Conservation (phyloP, 2,797 vertebrate genomes). For the Chelidonichthys spinosus region DNA sequence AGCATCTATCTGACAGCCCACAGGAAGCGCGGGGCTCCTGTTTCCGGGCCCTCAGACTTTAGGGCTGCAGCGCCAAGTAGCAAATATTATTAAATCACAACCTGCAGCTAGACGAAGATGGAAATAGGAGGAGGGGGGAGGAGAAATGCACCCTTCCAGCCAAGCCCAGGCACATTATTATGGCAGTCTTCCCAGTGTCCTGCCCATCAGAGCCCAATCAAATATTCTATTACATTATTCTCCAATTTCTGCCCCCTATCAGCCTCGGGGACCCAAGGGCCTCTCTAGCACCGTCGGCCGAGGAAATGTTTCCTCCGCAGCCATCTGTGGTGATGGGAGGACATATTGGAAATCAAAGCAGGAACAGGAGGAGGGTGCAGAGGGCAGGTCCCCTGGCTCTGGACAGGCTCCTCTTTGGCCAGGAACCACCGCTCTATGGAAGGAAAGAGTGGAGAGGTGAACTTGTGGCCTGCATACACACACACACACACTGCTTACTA, state of each 20-base stretch:
- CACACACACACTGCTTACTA: slow-evolving; percentile 8
- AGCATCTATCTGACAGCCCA: slow-evolving; percentile 51
- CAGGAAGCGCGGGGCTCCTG: slow-evolving; percentile 31
- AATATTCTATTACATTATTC: slow-evolving; percentile 94
- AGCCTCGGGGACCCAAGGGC: slow-evolving; percentile 76
- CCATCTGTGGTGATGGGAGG: slow-evolving; percentile 90
- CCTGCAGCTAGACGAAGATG: slow-evolving; percentile 40
- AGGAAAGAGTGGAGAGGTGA: slow-evolving; percentile 34
- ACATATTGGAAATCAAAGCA: slow-evolving; percentile 89
- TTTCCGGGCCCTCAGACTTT: slow-evolving; percentile 33
- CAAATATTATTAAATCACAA: slow-evolving; percentile 68
- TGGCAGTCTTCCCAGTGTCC: slow-evolving; percentile 73
- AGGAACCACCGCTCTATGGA: slow-evolving; percentile 40
- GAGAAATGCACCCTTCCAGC: slow-evolving; percentile 41
- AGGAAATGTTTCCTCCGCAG: slow-evolving; percentile 84
- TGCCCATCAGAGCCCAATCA: slow-evolving; percentile 84
- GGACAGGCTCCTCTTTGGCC: slow-evolving; percentile 68
- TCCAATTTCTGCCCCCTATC: slow-evolving; percentile 85
- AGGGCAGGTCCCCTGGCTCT: slow-evolving; percentile 72
- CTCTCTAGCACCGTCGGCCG: slow-evolving; percentile 79
- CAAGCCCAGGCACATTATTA: slow-evolving; percentile 63
- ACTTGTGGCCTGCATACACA: slow-evolving; percentile 18
- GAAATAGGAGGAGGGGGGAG: slow-evolving; percentile 26
- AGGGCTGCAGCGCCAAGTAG: slow-evolving; percentile 21
- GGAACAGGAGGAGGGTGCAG: slow-evolving; percentile 82